phyloP scores from a whole-genome alignment of 1,140 invertebrate species.

The Anastatus disparis region DNA sequence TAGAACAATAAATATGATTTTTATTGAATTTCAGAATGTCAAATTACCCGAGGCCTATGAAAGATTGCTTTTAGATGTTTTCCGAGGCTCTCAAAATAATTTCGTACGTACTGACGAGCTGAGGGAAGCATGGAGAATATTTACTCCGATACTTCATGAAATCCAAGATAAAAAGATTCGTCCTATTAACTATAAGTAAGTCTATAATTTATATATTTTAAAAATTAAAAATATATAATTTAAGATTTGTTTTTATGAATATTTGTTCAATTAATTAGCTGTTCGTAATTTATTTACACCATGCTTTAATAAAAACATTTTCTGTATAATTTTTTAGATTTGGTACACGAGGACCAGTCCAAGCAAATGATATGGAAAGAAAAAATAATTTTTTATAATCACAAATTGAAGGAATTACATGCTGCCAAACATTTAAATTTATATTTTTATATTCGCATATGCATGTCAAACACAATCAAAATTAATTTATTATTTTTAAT shows the following conservation, averaged over 20 bases:
- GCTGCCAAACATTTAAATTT: too few relatives aligned
- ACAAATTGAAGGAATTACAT: too few relatives aligned
- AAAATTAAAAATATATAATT: neutral
- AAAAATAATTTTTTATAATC: constrained; percentile 12
- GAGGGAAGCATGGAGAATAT: constrained; percentile 97
- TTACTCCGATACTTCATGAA: constrained; percentile 92
- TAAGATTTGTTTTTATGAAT: too few relatives aligned
- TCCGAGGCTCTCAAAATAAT: constrained; percentile 97
- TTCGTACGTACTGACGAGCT: constrained; percentile 97
- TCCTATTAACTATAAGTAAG: constrained; percentile 86
- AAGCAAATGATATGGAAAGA: constrained; percentile 20
- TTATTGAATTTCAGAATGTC: constrained; percentile 71
- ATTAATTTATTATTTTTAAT: too few relatives aligned
- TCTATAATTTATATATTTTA: neutral
- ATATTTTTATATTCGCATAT: too few relatives aligned
- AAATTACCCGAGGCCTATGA: constrained; percentile 97
- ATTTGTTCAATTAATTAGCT: neutral
- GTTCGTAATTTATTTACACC: too few relatives aligned
- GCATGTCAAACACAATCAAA: too few relatives aligned
- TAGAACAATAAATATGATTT: too few relatives aligned
- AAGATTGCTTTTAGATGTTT: constrained; percentile 94
- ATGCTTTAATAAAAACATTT: too few relatives aligned
- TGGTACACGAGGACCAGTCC: constrained; percentile 12
- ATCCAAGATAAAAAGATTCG: constrained; percentile 83
- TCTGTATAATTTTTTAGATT: constrained; percentile 10